Evolutionary conservation across 2,797 vertebrate species (phyloP), one percentile per base, ranked within the genome.

Genomic region (Loriculus beryllinus): DNA sequence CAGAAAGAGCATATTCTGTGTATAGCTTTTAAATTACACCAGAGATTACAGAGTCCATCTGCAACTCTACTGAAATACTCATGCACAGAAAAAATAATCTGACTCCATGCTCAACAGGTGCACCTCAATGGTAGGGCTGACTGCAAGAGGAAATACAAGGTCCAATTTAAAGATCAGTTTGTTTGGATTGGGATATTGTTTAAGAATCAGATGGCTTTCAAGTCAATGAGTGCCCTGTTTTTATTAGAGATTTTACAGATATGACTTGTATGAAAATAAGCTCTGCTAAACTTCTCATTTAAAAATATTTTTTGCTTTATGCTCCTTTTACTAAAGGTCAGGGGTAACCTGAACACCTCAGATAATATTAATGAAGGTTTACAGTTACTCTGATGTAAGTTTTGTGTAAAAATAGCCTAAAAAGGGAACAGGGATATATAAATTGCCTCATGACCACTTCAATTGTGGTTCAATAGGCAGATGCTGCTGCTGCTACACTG

Each of bases 121-220:
- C 87, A 91, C 62, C 77, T 87, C 63, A 92, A 54, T 4, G 7
- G 71, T 92, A 77, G 40, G 39, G 45, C 65, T 86, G 51, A 63
- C 71, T 95, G 65, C 72, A 62, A 87, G 78, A 91, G 47, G 29
- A 86, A 48, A 89, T 81, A 23, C 28, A 82, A 82, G 31, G 33
- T 65, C 29, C 23, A 68, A 35, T 90, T 81, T 74, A 86, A 94
- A 93, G 59, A 90, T 92, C 47, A 63, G 6, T 76, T 82, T 97
- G 37, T 93, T 91, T 94, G 82, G 20, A 67, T 20, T 68, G 51
- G 70, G 57, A 51, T 65, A 39, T 91, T 74, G 14, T 67, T 85
- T 22, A 75, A 64, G 67, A 81, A 90, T 67, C 33, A 79, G 7
- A 42, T 59, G 29, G 18, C 37, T 91, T 89, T 93, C 75, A 72